A percentile compares a stretch with the other conserved stretches of the same genome.
Evolutionary conservation across 2,797 vertebrate genomes (phyloP).

Genomic region (Buceros bicornis): DNA sequence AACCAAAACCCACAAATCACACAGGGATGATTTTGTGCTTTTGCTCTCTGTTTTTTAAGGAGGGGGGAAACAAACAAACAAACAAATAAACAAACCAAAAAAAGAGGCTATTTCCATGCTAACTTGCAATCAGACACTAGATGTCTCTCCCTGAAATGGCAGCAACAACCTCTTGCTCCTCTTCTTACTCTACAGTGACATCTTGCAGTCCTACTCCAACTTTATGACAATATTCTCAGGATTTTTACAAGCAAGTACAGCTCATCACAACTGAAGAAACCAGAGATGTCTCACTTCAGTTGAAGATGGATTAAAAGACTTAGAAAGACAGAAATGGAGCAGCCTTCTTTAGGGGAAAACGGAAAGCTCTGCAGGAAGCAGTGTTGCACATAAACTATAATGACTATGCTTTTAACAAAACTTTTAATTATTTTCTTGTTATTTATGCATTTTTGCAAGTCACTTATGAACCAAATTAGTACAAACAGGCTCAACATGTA

Average conservation of each 20-base stretch:
- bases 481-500: not conserved
- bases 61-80: not conserved
- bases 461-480: not conserved
- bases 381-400: not conserved
- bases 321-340: not conserved
- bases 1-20: not conserved
- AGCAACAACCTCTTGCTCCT: not conserved
- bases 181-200: not conserved
- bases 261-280: not conserved
- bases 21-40: not conserved
- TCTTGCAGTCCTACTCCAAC: not conserved
- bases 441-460: not conserved
- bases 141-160: not conserved
- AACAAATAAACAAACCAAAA: not conserved
- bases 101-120: not conserved
- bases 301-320: not conserved
- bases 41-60: not conserved
- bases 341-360: not conserved
- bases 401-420: not conserved
- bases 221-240: accelerated
- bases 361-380: not conserved
- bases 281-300: not conserved
- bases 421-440: not conserved
- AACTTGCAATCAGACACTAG: not conserved
- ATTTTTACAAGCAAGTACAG: not conserved